Percentiles rank a stretch among this genome's conserved stretches.
Conservation (phyloP, 2,888 invertebrate species). For the Caenorhabditis sp. region DNA sequence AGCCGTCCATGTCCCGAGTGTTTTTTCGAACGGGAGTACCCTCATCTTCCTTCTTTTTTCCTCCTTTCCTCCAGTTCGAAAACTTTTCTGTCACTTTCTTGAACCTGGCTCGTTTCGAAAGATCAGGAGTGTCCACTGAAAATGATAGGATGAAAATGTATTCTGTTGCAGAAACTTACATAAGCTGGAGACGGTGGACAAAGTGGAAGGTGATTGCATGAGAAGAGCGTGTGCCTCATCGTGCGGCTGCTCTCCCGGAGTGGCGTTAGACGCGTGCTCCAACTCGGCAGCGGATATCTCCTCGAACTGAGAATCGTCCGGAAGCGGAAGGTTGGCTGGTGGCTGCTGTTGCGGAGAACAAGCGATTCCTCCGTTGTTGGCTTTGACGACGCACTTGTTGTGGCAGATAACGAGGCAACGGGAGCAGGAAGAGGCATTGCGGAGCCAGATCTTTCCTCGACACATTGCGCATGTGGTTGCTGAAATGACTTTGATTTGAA, state of each 20-base stretch:
- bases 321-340: constrained; percentile 21
- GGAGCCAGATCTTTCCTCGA: constrained; percentile 89
- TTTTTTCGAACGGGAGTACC: constrained; percentile 12
- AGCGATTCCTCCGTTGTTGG: constrained; percentile 57
- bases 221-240: constrained; percentile 20
- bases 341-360: constrained; percentile 38
- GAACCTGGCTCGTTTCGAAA: constrained; percentile 36
- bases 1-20: constrained; percentile 19
- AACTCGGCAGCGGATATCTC: constrained; percentile 41
- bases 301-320: constrained; percentile 63
- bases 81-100: constrained; percentile 70
- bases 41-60: constrained; percentile 58
- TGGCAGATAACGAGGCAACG: constrained; percentile 93
- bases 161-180: neutral
- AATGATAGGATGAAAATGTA: neutral
- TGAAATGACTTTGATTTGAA: too few species aligned
- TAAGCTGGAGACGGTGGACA: constrained; percentile 3
- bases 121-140: constrained; percentile 32
- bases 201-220: constrained; percentile 20
- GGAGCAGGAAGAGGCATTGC: constrained; percentile 93
- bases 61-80: constrained; percentile 59
- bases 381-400: constrained; percentile 88
- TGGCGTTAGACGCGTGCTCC: neutral
- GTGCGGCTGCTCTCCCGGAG: constrained; percentile 8
- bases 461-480: constrained; percentile 71